A percentile compares a stretch with the other conserved stretches of the same genome.
phyloP scores from a whole-genome alignment of 2,797 vertebrate species.

The Falco novaeseelandiae region DNA sequence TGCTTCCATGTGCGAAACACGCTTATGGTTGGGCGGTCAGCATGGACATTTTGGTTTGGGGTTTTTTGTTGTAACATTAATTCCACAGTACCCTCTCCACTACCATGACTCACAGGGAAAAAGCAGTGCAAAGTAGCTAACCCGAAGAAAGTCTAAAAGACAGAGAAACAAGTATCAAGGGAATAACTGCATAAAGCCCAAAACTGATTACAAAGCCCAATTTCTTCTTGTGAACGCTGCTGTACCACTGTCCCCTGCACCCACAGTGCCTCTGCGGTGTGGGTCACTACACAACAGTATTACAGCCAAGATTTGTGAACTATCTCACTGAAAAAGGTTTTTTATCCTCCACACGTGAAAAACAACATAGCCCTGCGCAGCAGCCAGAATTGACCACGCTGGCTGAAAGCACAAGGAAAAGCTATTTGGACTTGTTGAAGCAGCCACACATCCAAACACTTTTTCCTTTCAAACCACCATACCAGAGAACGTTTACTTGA shows the following conservation, averaged over 20 bases:
- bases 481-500: not conserved
- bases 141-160: not conserved
- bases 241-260: not conserved
- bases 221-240: not conserved
- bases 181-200: not conserved
- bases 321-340: not conserved
- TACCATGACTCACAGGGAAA: fast-evolving
- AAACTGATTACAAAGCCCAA: not conserved
- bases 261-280: not conserved
- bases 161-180: not conserved
- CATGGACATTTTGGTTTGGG: not conserved
- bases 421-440: not conserved
- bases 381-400: not conserved
- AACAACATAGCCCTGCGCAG: not conserved
- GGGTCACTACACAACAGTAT: not conserved
- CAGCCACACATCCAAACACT: not conserved
- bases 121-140: not conserved
- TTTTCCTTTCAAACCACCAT: not conserved
- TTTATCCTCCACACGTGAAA: not conserved
- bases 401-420: not conserved
- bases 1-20: not conserved
- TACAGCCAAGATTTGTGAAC: not conserved
- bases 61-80: not conserved
- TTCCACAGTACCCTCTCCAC: not conserved
- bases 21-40: fast-evolving